A percentile compares a stretch with the other conserved stretches of the same genome.
These are phyloP conservation scores for Apogon hyalosoma DNA, from an alignment of 2,797 vertebrate species.

Conservation along the genomic window DNA sequence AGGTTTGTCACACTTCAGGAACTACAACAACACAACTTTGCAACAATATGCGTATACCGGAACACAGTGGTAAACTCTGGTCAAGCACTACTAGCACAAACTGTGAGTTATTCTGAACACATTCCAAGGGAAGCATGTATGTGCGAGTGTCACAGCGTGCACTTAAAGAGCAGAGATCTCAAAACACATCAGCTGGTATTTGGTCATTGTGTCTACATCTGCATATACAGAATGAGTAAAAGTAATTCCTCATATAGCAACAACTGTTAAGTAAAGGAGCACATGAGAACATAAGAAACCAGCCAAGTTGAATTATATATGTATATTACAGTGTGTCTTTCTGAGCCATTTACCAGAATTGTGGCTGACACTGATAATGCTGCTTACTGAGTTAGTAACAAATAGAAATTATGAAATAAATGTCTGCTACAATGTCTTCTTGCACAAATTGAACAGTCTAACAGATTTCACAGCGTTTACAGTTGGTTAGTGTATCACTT, in stretches of 20 bases:
- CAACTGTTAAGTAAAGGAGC: slow-evolving; percentile 44
- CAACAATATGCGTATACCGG: slow-evolving; percentile 21
- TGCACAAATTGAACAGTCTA: slow-evolving; percentile 20
- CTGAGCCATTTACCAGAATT: slow-evolving; percentile 36
- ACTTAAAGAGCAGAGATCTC: slow-evolving; percentile 22
- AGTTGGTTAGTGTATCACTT: slow-evolving; percentile 5
- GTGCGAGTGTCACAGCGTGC: slow-evolving; percentile 35
- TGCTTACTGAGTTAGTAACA: slow-evolving; percentile 9
- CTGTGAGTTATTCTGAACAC: slow-evolving; percentile 63
- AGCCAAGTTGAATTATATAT: slow-evolving; percentile 25
- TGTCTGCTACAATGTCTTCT: slow-evolving; percentile 18
- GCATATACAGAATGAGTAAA: slow-evolving; percentile 24
- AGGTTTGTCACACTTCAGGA: slow-evolving; percentile 34
- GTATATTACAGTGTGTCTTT: slow-evolving; percentile 6
- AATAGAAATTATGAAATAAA: slow-evolving; percentile 18
- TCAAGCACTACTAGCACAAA: slow-evolving; percentile 57
- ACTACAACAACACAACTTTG: slow-evolving; percentile 6
- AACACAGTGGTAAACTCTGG: slow-evolving; percentile 40
- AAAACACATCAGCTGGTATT: slow-evolving; percentile 49
- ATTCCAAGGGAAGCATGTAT: slow-evolving; percentile 61
- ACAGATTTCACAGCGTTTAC: not conserved
- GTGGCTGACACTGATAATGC: slow-evolving; percentile 6
- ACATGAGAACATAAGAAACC: slow-evolving; percentile 37
- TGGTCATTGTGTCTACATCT: slow-evolving; percentile 12
- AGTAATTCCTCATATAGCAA: slow-evolving; percentile 9